These are phyloP conservation scores for Epizoanthus stellaris DNA, from an alignment of 92 coral and sea anemone genomes.

Conservation along the genomic window DNA sequence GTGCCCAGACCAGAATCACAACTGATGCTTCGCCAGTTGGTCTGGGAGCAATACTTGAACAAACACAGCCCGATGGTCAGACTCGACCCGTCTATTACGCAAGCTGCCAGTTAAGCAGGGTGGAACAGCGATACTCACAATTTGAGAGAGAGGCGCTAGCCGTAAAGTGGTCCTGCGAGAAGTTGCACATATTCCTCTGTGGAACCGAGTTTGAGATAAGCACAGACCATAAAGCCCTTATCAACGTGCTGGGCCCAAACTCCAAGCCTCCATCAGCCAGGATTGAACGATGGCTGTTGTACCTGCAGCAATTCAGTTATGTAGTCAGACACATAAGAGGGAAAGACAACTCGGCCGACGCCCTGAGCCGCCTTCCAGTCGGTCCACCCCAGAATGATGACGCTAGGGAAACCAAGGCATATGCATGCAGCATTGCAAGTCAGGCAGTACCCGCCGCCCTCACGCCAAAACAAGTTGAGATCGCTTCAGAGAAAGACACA, in stretches of 20 bases:
- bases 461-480: constrained; percentile 50
- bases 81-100: constrained; percentile 73
- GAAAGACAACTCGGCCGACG: constrained; percentile 59
- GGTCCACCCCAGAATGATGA: constrained; percentile 31
- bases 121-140: constrained; percentile 68
- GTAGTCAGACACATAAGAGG: constrained; percentile 55
- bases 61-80: constrained; percentile 60
- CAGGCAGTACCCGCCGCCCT: constrained; percentile 52
- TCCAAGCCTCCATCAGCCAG: not conserved
- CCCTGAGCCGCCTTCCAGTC: constrained; percentile 60
- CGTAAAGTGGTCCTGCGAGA: constrained; percentile 65
- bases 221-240: not conserved
- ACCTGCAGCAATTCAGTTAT: constrained; percentile 71
- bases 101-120: constrained; percentile 55
- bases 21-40: constrained; percentile 79
- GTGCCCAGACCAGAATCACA: constrained; percentile 59
- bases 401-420: constrained; percentile 35
- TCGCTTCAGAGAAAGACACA: constrained; percentile 47
- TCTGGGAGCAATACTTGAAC: constrained; percentile 69
- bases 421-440: constrained; percentile 64
- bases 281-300: constrained; percentile 68
- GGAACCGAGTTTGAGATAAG: not conserved
- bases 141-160: constrained; percentile 71
- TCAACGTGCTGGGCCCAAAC: not conserved
- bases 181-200: constrained; percentile 45